phyloP scores from a whole-genome alignment of 2,797 vertebrate genomes.

The Sciurus vulgaris region DNA sequence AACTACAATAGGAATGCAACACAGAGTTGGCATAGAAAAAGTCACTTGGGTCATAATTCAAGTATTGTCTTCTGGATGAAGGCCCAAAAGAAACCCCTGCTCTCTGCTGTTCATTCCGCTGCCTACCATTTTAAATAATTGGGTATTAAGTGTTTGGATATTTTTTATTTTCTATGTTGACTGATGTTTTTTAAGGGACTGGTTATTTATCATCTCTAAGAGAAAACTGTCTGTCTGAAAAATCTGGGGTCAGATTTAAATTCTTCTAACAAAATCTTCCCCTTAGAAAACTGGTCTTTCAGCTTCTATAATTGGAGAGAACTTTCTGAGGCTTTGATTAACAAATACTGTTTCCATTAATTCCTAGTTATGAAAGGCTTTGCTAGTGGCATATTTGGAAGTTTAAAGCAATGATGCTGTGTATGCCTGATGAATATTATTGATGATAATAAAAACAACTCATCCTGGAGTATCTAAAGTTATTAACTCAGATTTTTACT shows the following conservation, averaged over 20 bases:
- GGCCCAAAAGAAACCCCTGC: no score
- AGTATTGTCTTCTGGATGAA: neutral
- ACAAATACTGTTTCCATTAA: neutral
- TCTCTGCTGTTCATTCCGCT: neutral
- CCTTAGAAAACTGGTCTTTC: neutral
- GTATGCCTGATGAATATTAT: neutral
- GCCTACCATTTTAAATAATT: slow-evolving; percentile 7
- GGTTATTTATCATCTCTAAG: slow-evolving; percentile 15
- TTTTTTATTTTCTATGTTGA: neutral
- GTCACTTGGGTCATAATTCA: neutral
- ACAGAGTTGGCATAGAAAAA: neutral
- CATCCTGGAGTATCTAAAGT: neutral
- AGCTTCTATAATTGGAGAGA: slow-evolving; percentile 39
- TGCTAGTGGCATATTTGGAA: neutral
- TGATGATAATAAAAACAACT: neutral
- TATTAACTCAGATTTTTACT: neutral
- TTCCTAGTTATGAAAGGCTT: neutral
- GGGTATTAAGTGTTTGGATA: neutral
- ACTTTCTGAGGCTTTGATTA: slow-evolving; percentile 27
- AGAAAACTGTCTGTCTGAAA: neutral
- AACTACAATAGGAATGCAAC: neutral
- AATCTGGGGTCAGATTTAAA: neutral
- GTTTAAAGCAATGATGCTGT: neutral
- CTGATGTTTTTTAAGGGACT: slow-evolving; percentile 2
- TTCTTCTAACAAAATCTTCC: slow-evolving; percentile 26